These are phyloP conservation scores for Halocaridina rubra DNA, from an alignment of 2,888 invertebrate species.

Conservation along the genomic window DNA sequence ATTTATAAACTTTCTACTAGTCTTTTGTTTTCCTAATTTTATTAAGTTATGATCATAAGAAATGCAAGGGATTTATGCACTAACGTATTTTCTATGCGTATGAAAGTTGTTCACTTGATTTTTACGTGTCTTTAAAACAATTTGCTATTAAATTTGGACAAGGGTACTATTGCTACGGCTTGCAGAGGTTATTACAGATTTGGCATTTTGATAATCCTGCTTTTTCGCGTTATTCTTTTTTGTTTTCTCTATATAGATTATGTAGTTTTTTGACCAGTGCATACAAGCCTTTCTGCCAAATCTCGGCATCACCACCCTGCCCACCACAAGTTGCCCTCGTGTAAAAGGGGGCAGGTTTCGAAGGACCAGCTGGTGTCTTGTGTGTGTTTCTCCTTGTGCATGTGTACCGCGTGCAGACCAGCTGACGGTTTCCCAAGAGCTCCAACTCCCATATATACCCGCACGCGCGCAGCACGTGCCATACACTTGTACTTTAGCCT, in stretches of 20 bases:
- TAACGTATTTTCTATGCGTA: no score
- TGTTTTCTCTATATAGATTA: neutral
- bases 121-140: no score
- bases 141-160: no score
- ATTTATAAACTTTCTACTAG: no score
- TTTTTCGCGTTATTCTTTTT: neutral
- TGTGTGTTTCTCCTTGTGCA: neutral
- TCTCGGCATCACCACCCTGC: neutral
- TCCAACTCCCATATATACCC: slow-evolving; percentile 27
- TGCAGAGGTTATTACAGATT: neutral
- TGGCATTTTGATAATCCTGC: neutral
- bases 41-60: no score
- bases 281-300: neutral
- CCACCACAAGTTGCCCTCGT: neutral
- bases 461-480: slow-evolving; percentile 40
- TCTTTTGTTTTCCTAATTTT: no score
- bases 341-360: neutral
- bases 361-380: slow-evolving; percentile 7
- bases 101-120: no score
- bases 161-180: no score
- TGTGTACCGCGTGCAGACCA: slow-evolving; percentile 35
- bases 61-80: no score
- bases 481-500: slow-evolving; percentile 30
- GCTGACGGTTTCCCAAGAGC: slow-evolving; percentile 40
- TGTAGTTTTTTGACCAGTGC: neutral